Conservation (phyloP, 2,888 invertebrate genomes). For the Campoletis raptor region DNA sequence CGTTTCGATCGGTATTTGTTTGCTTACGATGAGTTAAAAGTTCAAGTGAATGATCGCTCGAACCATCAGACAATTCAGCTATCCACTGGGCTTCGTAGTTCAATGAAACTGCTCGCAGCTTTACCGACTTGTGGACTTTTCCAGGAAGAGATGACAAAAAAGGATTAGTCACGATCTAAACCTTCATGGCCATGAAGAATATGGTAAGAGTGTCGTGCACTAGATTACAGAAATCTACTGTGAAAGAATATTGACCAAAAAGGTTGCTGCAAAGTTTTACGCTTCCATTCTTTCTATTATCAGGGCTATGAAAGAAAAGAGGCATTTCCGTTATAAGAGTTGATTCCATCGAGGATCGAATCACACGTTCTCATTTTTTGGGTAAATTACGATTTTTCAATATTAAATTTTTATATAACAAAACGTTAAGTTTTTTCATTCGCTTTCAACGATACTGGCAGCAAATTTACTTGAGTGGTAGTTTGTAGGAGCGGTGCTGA, state of each 20-base stretch:
- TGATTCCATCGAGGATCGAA: background rate
- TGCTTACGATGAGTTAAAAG: background rate
- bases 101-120: conserved; percentile 39
- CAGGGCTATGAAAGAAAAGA: background rate
- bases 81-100: conserved; percentile 7
- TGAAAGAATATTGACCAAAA: conserved; percentile 14
- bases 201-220: background rate
- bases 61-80: background rate
- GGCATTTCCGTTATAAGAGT: background rate
- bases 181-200: conserved; percentile 18
- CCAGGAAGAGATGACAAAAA: background rate
- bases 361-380: background rate
- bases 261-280: background rate
- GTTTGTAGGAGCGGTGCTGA: conserved; percentile 5
- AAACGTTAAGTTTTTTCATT: background rate
- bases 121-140: conserved; percentile 53
- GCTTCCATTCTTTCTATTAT: background rate
- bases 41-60: conserved; percentile 12
- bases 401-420: background rate
- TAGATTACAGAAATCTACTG: conserved; percentile 39
- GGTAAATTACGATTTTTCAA: background rate
- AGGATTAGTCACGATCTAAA: conserved; percentile 22
- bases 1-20: conserved; percentile 4
- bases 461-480: conserved; percentile 26
- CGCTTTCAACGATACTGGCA: background rate